Evolutionary conservation across 2,113 vertebrate species (phyloP), one percentile per base, ranked within the genome.

Genomic region (Lepus europaeus): DNA sequence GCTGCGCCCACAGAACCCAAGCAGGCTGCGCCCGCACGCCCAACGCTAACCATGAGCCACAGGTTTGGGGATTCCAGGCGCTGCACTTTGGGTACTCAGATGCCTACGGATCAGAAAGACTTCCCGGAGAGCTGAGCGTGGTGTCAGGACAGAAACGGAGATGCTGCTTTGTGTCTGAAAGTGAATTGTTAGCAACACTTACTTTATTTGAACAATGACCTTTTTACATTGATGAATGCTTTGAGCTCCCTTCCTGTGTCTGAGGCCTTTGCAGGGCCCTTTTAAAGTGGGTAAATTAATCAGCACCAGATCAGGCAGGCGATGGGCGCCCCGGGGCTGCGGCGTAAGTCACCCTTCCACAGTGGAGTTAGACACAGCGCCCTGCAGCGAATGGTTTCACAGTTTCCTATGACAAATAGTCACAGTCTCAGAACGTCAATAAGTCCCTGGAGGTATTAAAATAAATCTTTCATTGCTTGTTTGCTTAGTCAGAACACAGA

Each of bases 401-500:
- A 45, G 79, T 91, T 91, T 84, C 90, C 80, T 66, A 73, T 72
- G 56, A 94, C 64, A 86, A 92, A 93, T 0, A 85, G 70, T 49
- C 73, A 84, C 14, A 13, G 23, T 61, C 68, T 93, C n/a, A 9
- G 51, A 96, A 94, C 90, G 73, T 77, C 90, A 96, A 95, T 66
- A 92, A 92, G 73, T 96, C 89, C 79, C 78, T 85, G 56, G 69
- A 82, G 84, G 8, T 93, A 93, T 80, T 91, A 92, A 86, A 95
- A 94, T 88, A 95, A 93, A 95, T 91, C 66, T 93, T 95, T 83
- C 89, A 92, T 87, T 81, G 77, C 27, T 76, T 33, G 59, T 94
- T 92, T 94, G 90, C 56, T 87, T 90, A 88, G 73, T 82, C 64
- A 97, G 95, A 93, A 73, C 72, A 63, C 59, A 59, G 49, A 45